Conservation (phyloP, 2,888 invertebrate species). For the Bedellia somnulentella region DNA sequence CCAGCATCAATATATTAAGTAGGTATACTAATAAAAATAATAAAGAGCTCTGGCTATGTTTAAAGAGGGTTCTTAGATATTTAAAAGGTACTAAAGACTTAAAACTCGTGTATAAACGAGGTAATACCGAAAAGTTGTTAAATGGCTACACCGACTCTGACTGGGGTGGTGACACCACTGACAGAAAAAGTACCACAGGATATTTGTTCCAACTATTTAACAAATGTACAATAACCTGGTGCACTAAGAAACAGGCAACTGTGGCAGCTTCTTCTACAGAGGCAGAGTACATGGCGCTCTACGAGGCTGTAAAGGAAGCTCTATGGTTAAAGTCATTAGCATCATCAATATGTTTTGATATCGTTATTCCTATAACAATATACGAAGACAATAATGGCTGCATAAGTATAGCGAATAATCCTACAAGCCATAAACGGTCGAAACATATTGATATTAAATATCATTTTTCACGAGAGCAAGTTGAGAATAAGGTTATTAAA, state of each 20-base stretch:
- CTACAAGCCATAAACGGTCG: no score
- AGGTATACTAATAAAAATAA: conserved; percentile 11
- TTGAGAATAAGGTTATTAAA: no score
- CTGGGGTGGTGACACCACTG: conserved; percentile 11
- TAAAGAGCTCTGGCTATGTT: neutral
- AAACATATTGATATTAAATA: no score
- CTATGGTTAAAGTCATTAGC: conserved; percentile 17
- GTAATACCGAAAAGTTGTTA: conserved; percentile 11
- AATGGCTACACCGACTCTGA: conserved; percentile 18
- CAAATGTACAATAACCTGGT: conserved; percentile 12
- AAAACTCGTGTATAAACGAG: conserved; percentile 13
- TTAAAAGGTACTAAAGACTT: conserved; percentile 15
- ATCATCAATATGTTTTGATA: conserved; percentile 11
- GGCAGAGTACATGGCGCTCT: conserved; percentile 13
- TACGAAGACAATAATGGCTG: conserved; percentile 20
- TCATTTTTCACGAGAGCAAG: no score
- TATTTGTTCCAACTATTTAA: conserved; percentile 12
- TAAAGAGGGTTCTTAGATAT: conserved; percentile 13
- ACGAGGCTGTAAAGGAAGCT: conserved; percentile 17
- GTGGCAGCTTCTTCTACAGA: conserved; percentile 11
- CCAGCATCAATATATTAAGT: conserved; percentile 14
- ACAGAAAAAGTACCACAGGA: conserved; percentile 11
- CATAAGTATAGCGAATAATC: no score
- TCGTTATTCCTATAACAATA: conserved; percentile 9
- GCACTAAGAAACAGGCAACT: conserved; percentile 12